Percentiles rank a stretch among this genome's conserved stretches.
phyloP scores from a whole-genome alignment of 1,140 invertebrate species.

The Aphelinus atriplicis region DNA sequence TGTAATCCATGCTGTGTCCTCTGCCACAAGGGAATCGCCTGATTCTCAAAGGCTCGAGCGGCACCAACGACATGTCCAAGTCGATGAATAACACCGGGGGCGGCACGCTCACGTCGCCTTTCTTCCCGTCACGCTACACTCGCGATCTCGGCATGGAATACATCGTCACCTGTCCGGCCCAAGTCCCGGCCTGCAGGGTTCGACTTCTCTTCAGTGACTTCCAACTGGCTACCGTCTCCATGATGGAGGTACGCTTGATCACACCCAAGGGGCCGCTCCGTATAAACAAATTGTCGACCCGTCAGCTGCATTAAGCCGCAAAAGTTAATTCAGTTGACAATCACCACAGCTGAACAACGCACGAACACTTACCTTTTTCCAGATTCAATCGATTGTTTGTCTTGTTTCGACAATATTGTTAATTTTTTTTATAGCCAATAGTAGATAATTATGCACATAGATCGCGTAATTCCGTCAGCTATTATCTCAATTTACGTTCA shows the following conservation, averaged over 20 bases:
- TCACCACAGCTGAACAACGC: too few species aligned
- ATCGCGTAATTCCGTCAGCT: too few species aligned
- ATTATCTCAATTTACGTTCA: too few species aligned
- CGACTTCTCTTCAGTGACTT: constrained; percentile 78
- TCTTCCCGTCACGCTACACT: constrained; percentile 77
- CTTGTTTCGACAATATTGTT: too few species aligned
- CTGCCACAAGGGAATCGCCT: constrained; percentile 70
- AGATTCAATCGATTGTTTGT: too few species aligned
- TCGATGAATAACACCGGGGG: constrained; percentile 59
- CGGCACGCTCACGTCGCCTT: constrained; percentile 71
- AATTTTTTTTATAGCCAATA: too few species aligned
- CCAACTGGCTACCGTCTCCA: constrained; percentile 73
- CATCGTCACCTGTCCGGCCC: constrained; percentile 69
- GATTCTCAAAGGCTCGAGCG: constrained; percentile 67
- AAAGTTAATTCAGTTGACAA: too few species aligned
- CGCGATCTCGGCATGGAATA: constrained; percentile 76
- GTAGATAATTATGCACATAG: too few species aligned
- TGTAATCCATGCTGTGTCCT: neutral
- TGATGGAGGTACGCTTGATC: constrained; percentile 70
- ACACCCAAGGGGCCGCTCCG: too few species aligned
- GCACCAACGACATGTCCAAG: constrained; percentile 53
- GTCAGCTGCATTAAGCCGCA: too few species aligned
- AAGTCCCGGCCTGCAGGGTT: constrained; percentile 68
- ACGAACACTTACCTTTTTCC: too few species aligned
- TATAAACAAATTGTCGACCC: too few species aligned